Conservation (phyloP, 2,888 invertebrate genomes). For the Lacanobia wlatinum region DNA sequence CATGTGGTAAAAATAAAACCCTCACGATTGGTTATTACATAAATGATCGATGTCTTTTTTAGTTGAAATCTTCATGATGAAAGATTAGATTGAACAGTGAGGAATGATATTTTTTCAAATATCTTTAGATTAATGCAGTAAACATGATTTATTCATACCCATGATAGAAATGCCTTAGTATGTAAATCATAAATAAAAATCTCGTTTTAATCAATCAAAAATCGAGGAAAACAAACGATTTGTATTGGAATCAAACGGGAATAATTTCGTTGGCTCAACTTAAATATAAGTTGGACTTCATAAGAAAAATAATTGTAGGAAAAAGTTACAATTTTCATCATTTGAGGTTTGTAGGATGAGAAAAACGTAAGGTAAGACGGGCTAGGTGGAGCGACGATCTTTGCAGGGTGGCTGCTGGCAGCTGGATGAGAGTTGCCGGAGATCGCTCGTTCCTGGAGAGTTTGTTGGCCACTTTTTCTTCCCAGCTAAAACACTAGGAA, state of each 20-base stretch:
- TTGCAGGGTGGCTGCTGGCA: no score
- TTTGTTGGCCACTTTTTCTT: no score
- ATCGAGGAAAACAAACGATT: constrained; percentile 41
- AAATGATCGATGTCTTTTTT: neutral
- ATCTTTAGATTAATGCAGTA: constrained; percentile 11
- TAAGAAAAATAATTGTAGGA: constrained; percentile 22
- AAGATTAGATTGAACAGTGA: constrained; percentile 1
- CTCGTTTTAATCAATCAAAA: constrained; percentile 49
- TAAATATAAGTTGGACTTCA: constrained; percentile 31
- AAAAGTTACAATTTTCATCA: constrained; percentile 1
- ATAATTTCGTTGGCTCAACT: constrained; percentile 27
- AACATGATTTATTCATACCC: constrained; percentile 34
- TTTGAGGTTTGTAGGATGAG: neutral
- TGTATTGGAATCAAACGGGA: constrained; percentile 27
- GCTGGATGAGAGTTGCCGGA: no score
- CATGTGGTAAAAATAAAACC: neutral
- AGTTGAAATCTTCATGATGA: neutral
- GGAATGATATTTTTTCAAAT: constrained; percentile 15
- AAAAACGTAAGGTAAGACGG: no score
- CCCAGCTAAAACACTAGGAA: no score
- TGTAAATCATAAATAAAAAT: constrained; percentile 39
- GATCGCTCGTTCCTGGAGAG: no score
- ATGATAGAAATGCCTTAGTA: constrained; percentile 14
- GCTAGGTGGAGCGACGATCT: no score
- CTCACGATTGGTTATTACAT: neutral